These are phyloP conservation scores for Patella caerulea DNA, from an alignment of 2,888 invertebrate species.

Conservation along the genomic window DNA sequence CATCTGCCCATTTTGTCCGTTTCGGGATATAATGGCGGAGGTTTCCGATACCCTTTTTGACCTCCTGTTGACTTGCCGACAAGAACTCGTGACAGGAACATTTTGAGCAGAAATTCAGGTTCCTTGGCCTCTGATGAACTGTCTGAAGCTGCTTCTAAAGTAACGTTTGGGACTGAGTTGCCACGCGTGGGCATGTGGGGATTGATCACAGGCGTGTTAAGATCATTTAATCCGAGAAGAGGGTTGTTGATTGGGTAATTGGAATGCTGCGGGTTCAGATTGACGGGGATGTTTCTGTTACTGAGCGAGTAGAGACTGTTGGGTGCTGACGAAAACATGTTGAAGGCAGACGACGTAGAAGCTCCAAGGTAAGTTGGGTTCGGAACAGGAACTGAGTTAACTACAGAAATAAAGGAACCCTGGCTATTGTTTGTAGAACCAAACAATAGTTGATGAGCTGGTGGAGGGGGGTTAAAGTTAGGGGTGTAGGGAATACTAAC, in stretches of 20 bases:
- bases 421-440: neutral
- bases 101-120: conserved; percentile 28
- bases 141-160: no score
- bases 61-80: conserved; percentile 64
- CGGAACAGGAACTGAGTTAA: neutral
- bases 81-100: conserved; percentile 65
- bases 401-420: neutral
- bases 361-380: neutral
- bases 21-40: conserved; percentile 54
- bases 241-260: no score
- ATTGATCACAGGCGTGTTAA: neutral
- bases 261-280: neutral
- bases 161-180: neutral
- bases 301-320: neutral
- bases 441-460: conserved; percentile 11
- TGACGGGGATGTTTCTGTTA: neutral
- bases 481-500: conserved; percentile 25
- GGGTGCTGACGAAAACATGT: no score
- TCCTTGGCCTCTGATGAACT: conserved; percentile 12
- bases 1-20: conserved; percentile 60
- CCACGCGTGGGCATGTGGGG: neutral
- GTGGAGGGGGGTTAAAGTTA: conserved; percentile 20
- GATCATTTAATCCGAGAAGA: no score
- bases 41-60: conserved; percentile 54
- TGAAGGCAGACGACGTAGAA: neutral